phyloP scores from a whole-genome alignment of 92 coral and sea anemone species.

The Phenganax marumi region DNA sequence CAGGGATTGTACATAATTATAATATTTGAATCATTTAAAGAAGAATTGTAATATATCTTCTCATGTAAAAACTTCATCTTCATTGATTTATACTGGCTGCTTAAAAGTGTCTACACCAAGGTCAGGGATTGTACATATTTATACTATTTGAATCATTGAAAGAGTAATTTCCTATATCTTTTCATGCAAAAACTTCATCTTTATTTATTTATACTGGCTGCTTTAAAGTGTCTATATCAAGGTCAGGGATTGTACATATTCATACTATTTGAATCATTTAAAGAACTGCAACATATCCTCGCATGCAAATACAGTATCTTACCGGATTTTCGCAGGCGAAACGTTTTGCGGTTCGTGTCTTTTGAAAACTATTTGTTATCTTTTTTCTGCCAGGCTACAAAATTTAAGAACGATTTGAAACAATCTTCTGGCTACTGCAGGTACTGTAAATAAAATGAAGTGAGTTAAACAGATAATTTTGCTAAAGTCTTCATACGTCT shows the following conservation, averaged over 20 bases:
- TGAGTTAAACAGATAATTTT: not conserved
- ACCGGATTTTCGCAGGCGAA: slow-evolving; percentile 73
- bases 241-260: too few species aligned
- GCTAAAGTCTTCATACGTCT: not conserved
- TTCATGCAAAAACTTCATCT: not conserved
- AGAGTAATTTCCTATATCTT: not conserved
- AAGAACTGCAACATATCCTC: not conserved
- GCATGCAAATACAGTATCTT: not conserved
- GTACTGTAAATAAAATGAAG: not conserved
- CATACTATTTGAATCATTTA: not conserved
- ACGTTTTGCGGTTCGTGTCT: slow-evolving; percentile 70
- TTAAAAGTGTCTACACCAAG: not conserved
- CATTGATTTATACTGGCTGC: not conserved
- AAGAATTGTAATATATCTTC: too few species aligned
- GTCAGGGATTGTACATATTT: not conserved
- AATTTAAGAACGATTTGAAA: not conserved
- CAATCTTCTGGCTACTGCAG: not conserved
- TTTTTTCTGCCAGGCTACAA: slow-evolving; percentile 68
- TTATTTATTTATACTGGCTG: not conserved
- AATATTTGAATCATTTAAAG: too few species aligned
- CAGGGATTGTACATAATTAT: too few species aligned
- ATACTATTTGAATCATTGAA: not conserved
- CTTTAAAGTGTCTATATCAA: not conserved
- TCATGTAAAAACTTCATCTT: too few species aligned
- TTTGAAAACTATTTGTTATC: slow-evolving; percentile 75